Evolutionary conservation across 2,888 invertebrate species (phyloP), one percentile per base, ranked within the genome.

Genomic region (Apoda limacodes): DNA sequence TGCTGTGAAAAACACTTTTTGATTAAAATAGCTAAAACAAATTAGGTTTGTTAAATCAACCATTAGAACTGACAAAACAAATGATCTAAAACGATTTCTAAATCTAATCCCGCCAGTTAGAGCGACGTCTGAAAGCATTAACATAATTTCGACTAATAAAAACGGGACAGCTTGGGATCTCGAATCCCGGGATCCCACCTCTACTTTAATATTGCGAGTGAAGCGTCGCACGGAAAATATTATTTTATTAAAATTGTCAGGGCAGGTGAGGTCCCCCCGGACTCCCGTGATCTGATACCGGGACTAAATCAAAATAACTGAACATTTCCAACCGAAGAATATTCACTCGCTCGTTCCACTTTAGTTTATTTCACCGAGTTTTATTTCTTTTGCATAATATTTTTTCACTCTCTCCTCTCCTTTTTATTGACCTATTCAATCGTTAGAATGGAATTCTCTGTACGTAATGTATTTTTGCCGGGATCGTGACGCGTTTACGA

Each of bases 211-310:
- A 48, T 52, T 27, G 46, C 47, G 48, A 48, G 40, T 40, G 43
- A 41, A 14, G 15, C 32, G 33, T 25, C 43, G 43, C 34, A 22
- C 32, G 33, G 43, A 46, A 56, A 60, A 60, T 60, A 56, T 62
- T 59, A 61, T 65, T 64, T 60, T 65, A 67, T 66, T 66, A 68
- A 67, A 66, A 64, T 55, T 54, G 59, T 60, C 58, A 48, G 46
- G 52, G 39, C 58, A 64, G 64, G 64, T 64, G 63, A 55, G 50
- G 45, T 47, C 46, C 47, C 43, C 48, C 31, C 48, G 49, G 45
- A 39, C 27, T 32, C 35, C 37, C 22, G 39, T 35, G 52, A 49
- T 48, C 52, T 52, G 61, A 60, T 55, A 50, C 52, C 32, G 40
- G 26, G 50, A 37, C 52, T 28, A 45, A 53, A 64, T 65, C 62